Evolutionary conservation across 2,797 vertebrate genomes (phyloP).

Genomic region (Serranus cabrilla): DNA sequence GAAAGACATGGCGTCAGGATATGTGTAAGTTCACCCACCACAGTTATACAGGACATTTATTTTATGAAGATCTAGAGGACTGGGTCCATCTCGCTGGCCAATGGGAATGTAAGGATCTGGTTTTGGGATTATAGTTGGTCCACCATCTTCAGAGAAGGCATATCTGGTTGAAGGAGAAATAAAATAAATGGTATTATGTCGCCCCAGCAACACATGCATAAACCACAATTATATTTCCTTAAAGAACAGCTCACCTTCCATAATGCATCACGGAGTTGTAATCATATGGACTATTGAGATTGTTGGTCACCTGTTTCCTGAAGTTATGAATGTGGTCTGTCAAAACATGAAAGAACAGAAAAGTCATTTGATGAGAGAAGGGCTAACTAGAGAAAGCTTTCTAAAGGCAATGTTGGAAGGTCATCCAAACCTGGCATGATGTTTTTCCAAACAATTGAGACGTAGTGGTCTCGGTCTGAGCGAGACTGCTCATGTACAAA

Average conservation of each 20-base stretch:
- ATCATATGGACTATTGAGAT: conserved; percentile 90
- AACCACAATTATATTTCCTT: conserved; percentile 9
- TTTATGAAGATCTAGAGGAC: conserved; percentile 89
- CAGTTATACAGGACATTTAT: conserved; percentile 91
- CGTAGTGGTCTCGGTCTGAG: conserved; percentile 89
- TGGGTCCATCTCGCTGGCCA: conserved; percentile 91
- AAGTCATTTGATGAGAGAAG: neutral
- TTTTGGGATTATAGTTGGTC: conserved; percentile 90
- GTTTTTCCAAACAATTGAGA: conserved; percentile 91
- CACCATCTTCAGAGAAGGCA: conserved; percentile 88
- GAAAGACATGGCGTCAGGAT: neutral
- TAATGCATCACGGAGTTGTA: conserved; percentile 94
- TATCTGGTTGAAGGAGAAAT: conserved; percentile 77
- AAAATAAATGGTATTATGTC: conserved; percentile 5
- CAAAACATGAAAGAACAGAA: conserved; percentile 16
- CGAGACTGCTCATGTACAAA: conserved; percentile 92
- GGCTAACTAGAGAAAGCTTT: neutral
- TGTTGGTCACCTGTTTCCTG: conserved; percentile 89
- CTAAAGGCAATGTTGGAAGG: neutral
- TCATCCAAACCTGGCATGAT: conserved; percentile 81
- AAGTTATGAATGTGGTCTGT: conserved; percentile 87
- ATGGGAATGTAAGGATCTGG: conserved; percentile 89
- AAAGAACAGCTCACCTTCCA: conserved; percentile 82
- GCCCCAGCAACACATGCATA: neutral
- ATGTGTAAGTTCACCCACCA: conserved; percentile 74